Evolutionary conservation across 2,113 vertebrate genomes (phyloP), one percentile per base, ranked within the genome.

Genomic region (Micronycteris hirsuta): DNA sequence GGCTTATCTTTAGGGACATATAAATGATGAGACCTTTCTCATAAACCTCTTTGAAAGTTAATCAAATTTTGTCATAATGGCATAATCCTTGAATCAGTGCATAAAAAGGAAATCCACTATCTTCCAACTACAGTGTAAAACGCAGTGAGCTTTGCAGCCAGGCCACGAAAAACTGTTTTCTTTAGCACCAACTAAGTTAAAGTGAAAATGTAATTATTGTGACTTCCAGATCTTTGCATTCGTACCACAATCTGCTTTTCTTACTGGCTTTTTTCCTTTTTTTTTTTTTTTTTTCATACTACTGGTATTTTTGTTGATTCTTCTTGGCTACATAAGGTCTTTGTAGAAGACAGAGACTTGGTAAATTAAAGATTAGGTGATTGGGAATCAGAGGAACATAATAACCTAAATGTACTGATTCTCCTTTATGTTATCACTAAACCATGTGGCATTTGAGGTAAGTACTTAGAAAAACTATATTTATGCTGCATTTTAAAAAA

Each of bases 191-290:
- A 97, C 67, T 78, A 92, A 95, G 74, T 89, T 92, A 91, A 96
- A 95, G 74, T 93, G 88, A 96, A 95, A 91, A 97, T 96, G 92
- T 94, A 96, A 95, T 89, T 97, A 97, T 97, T 97, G 94, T 97
- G 83, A 97, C 95, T 96, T 94, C 78, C 87, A 74, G 65, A 86
- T 95, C 84, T 93, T 97, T 96, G 77, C 38, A 78, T 93, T 78
- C 78, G 73, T 91, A 89, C n/a, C 76, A 65, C 84, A 97, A 96
- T 95, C 94, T 97, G 89, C 83, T 95, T 91, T 94, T 80, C 86
- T 96, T 89, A 86, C 36, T 96, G 76, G 91, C 78, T 96, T 95
- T 33, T 14, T 97, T 95, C 93, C 54, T 87, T 38, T 8, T 47
- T n/a, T 26, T 73, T 8, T 47, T n/a, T 26, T 73, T 26, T 94